Evolutionary conservation across 2,113 vertebrate species (phyloP).

Genomic region (Isurus oxyrinchus): DNA sequence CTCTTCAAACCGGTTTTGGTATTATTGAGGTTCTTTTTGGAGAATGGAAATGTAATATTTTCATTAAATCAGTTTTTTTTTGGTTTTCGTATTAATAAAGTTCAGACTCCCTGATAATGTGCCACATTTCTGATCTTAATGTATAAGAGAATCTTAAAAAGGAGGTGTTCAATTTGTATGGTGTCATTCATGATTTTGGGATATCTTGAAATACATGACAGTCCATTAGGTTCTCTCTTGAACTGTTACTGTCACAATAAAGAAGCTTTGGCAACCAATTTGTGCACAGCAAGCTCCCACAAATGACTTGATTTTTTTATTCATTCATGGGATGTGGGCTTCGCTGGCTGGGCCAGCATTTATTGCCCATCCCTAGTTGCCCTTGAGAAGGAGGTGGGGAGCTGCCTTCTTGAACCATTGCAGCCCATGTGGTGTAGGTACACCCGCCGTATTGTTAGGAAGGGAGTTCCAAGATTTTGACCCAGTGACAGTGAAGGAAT

Average conservation of each 20-base stretch:
- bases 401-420: no score
- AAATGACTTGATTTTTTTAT: not conserved
- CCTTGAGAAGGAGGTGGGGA: no score
- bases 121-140: not conserved
- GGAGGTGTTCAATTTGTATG: not conserved
- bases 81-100: not conserved
- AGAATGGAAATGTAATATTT: not conserved
- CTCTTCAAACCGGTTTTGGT: not conserved
- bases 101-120: not conserved
- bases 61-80: not conserved
- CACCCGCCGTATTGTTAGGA: no score
- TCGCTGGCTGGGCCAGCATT: no score
- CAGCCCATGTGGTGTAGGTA: no score
- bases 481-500: no score
- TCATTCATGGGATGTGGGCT: no score
- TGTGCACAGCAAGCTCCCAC: not conserved
- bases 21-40: not conserved
- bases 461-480: no score
- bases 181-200: not conserved
- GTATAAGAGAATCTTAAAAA: no score
- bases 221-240: not conserved
- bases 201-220: not conserved
- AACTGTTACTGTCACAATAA: not conserved
- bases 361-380: no score
- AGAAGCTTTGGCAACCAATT: not conserved